Base-by-base conservation (phyloP, 2,888 invertebrate species). In the Tipula vernalis region DNA sequence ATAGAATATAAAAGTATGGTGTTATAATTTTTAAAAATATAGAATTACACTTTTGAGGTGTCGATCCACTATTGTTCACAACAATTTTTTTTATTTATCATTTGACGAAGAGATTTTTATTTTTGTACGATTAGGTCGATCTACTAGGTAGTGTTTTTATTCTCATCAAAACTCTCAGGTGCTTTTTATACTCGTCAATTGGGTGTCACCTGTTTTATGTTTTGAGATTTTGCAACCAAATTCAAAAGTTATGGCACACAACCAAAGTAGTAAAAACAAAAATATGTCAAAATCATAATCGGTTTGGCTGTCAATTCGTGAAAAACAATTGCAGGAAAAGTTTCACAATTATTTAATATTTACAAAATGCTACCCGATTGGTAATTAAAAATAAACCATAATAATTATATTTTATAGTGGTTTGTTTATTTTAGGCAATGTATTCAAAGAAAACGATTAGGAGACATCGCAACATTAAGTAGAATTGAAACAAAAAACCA, bases 401-500 rank as follows among this genome's bases (percentile, higher is more conserved):
- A 71, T 51, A n/a, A 15, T 13, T 44, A 12, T 44, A 44, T 10
- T 12, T 44, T 44, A 51, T 10, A 47, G 12, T 47, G 47, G 28
- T 28, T 28, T 28, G 28, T 28, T 5, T 84, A n/a, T 84, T 84
- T 39, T 10, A 84, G 84, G 84, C 84, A 84, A 8, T 84, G 84
- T 12, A 18, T 41, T 39, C 36, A 39, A 36, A 84, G 41, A 13
- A 41, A 39, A 39, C 36, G 15, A n/a, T 5, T 84, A 3, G 84
- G 41, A 39, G 15, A 39, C n/a, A 39, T 39, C 6, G 3, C 13
- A 3, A 39, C n/a, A 15, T 84, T 84, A 39, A 41, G 41, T 84
- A 39, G 36, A 39, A 88, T 89, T 85, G 88, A 88, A 88, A 92
- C 92, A 1, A 89, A 89, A 86, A 94, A 94, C 57, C 94, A 94